These are phyloP conservation scores for Diacarnus erythraeanus DNA, from an alignment of 37 sponge, comb jelly and placozoan species.

Conservation along the genomic window DNA sequence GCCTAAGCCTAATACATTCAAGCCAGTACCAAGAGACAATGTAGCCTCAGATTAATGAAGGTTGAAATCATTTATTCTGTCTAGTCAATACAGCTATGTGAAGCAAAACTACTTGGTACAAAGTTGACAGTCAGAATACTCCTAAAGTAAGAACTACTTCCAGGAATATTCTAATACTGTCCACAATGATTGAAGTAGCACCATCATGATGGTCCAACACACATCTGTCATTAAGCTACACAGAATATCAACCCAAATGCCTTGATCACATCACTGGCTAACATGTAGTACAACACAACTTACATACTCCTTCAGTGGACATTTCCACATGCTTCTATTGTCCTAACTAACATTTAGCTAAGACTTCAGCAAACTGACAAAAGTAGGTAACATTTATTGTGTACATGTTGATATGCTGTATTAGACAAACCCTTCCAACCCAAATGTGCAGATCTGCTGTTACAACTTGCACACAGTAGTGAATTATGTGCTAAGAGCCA, in stretches of 20 bases:
- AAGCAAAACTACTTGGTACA: background rate
- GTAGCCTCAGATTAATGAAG: slow-evolving; percentile 12
- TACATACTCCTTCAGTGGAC: too few relatives aligned
- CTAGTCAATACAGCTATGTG: background rate
- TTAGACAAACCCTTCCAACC: too few relatives aligned
- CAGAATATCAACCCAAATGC: slow-evolving; percentile 56
- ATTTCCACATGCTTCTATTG: too few relatives aligned
- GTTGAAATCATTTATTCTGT: slow-evolving; percentile 7
- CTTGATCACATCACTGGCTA: slow-evolving; percentile 44
- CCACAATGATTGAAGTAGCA: background rate
- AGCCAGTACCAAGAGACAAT: background rate
- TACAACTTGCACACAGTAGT: too few relatives aligned
- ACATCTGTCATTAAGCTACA: background rate
- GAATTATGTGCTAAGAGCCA: too few relatives aligned
- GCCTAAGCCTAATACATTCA: too few relatives aligned
- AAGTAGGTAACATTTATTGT: too few relatives aligned
- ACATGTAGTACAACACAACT: background rate
- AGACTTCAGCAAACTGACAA: too few relatives aligned
- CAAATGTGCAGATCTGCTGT: too few relatives aligned
- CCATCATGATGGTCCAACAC: background rate
- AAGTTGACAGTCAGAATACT: background rate
- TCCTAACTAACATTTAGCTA: too few relatives aligned
- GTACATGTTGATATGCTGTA: too few relatives aligned
- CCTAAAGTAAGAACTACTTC: background rate
- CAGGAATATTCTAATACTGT: background rate